Conservation (phyloP, 2,113 vertebrate species). For the Pogona vitticeps region DNA sequence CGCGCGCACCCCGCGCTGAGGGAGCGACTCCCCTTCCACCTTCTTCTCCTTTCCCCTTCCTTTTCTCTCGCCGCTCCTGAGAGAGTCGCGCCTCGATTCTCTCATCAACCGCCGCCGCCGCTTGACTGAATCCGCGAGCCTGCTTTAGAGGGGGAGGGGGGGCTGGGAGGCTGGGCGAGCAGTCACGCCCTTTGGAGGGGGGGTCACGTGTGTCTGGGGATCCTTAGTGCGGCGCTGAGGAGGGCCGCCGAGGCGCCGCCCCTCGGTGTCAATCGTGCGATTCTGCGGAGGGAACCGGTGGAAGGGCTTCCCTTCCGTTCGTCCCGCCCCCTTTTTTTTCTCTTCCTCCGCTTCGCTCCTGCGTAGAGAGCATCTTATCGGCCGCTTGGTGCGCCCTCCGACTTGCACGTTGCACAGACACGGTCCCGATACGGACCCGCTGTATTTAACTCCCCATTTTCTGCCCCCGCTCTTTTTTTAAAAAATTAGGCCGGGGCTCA, state of each 20-base stretch:
- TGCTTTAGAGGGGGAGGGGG: not conserved
- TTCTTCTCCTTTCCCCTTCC: not conserved
- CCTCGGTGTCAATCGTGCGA: not conserved
- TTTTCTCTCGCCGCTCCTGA: not conserved
- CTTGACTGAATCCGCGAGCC: not conserved
- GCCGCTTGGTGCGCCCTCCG: not conserved
- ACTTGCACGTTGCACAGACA: not conserved
- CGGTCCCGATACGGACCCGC: too few species aligned
- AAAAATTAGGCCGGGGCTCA: not conserved
- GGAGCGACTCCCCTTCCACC: too few species aligned
- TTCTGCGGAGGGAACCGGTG: not conserved
- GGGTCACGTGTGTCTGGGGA: not conserved
- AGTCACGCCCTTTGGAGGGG: not conserved
- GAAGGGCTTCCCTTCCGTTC: too few species aligned
- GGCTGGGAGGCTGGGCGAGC: not conserved
- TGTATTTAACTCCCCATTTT: too few species aligned
- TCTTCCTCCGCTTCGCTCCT: too few species aligned
- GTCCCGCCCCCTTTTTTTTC: too few species aligned
- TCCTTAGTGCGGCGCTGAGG: not conserved
- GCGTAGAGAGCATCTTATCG: fast-evolving
- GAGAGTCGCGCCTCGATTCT: slow-evolving; percentile 36
- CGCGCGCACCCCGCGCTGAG: not conserved
- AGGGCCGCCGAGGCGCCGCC: not conserved
- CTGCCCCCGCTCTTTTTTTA: too few species aligned
- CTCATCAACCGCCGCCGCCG: slow-evolving; percentile 39